phyloP scores from a whole-genome alignment of 2,113 vertebrate species.

The Lasiurus borealis region DNA sequence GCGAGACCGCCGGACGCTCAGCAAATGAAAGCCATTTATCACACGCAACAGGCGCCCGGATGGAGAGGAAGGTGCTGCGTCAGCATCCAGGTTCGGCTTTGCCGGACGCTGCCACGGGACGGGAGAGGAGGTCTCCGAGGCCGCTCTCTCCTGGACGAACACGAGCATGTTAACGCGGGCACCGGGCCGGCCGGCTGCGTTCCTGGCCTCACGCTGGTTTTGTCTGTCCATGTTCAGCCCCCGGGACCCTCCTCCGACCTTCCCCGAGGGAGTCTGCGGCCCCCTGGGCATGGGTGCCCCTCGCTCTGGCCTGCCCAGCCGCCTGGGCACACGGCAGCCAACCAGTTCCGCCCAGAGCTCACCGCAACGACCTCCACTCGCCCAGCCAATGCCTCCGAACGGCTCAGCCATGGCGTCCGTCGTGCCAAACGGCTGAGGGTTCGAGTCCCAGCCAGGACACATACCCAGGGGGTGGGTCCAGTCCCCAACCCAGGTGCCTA shows the following conservation, averaged over 20 bases:
- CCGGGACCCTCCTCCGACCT: too few species aligned
- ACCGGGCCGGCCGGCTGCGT: too few species aligned
- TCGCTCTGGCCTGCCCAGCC: background rate
- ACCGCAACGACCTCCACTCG: too few species aligned
- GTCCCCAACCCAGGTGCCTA: background rate
- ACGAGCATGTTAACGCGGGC: too few species aligned
- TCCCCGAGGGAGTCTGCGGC: background rate
- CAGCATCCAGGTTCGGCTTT: constrained; percentile 74
- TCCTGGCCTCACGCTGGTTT: constrained; percentile 20
- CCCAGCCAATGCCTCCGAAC: background rate
- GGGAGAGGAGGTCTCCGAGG: constrained; percentile 54
- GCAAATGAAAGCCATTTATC: constrained; percentile 98
- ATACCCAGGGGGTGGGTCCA: background rate
- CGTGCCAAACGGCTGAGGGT: background rate
- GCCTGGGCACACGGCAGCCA: background rate
- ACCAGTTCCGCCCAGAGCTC: background rate
- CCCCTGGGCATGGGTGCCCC: rapidly evolving
- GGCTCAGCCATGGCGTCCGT: rapidly evolving
- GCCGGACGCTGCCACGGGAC: background rate
- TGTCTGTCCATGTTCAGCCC: background rate
- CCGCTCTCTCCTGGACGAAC: constrained; percentile 43
- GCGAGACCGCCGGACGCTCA: constrained; percentile 76
- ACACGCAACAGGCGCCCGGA: constrained; percentile 81
- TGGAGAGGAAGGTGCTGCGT: constrained; percentile 76
- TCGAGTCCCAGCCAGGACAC: background rate